Evolutionary conservation across 2,888 invertebrate genomes (phyloP).

Genomic region (Pocota personata): DNA sequence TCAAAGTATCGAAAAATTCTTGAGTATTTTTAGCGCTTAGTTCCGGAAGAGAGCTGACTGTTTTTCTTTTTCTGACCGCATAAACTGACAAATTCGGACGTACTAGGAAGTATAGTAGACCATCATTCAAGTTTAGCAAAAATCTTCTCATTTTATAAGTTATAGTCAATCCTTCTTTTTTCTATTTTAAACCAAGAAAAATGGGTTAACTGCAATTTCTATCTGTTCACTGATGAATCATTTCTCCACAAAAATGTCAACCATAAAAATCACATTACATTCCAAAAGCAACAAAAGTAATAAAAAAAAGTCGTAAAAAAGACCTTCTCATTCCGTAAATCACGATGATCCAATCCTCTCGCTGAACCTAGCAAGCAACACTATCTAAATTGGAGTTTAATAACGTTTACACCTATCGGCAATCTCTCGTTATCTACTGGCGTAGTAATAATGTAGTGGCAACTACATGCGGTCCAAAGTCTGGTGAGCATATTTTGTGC

Average conservation of each 20-base stretch:
- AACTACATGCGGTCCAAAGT: slow-evolving; percentile 5
- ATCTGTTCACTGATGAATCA: not conserved
- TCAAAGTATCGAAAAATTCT: too few relatives aligned
- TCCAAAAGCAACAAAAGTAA: not conserved
- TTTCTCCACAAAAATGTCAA: not conserved
- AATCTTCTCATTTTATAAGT: too few relatives aligned
- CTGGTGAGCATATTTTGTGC: not conserved
- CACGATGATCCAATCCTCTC: not conserved
- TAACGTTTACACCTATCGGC: slow-evolving; percentile 30
- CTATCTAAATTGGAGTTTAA: slow-evolving; percentile 35
- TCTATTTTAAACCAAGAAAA: not conserved
- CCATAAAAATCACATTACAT: not conserved
- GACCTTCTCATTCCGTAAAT: not conserved
- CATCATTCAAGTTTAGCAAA: too few relatives aligned
- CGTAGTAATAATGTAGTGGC: slow-evolving; percentile 13
- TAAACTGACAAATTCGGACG: too few relatives aligned
- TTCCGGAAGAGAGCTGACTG: too few relatives aligned
- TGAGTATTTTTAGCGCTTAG: too few relatives aligned
- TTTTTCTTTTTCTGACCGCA: too few relatives aligned
- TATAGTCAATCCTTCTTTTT: too few relatives aligned
- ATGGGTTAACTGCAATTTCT: not conserved
- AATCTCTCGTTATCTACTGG: slow-evolving; percentile 4
- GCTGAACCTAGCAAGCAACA: not conserved
- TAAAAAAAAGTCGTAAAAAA: not conserved
- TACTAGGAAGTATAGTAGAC: too few relatives aligned